Conservation (phyloP, 1,140 invertebrate species). For the Sitodiplosis mosellana region DNA sequence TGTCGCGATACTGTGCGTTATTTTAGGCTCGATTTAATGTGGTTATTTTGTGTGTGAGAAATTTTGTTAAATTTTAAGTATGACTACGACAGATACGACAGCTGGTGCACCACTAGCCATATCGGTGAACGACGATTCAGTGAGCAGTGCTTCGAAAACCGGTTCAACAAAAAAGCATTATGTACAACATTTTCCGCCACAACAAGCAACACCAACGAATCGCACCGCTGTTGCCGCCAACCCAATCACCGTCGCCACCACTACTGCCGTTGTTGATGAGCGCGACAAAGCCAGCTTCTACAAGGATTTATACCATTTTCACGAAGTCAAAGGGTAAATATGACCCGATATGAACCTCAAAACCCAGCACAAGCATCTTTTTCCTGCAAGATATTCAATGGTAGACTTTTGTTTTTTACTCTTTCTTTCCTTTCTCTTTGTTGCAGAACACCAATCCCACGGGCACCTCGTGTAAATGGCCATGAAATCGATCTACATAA, state of each 20-base stretch:
- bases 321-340: conserved; percentile 64
- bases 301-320: conserved; percentile 62
- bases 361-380: too few relatives aligned
- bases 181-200: neutral
- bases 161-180: neutral
- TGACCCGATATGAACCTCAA: too few relatives aligned
- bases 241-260: conserved; percentile 25
- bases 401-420: too few relatives aligned
- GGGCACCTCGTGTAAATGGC: conserved; percentile 64
- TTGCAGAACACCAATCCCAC: conserved; percentile 56
- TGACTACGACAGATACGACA: neutral
- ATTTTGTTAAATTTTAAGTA: neutral
- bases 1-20: neutral
- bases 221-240: neutral
- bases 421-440: conserved; percentile 8
- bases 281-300: conserved; percentile 54
- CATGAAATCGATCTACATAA: conserved; percentile 79
- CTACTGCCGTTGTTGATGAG: conserved; percentile 43
- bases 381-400: too few relatives aligned
- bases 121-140: neutral
- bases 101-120: neutral
- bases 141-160: neutral
- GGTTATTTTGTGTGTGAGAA: neutral
- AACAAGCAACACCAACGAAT: neutral
- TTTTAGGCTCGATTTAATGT: neutral